These are phyloP conservation scores for Streptopelia turtur DNA, from an alignment of 2,797 vertebrate genomes.

Conservation along the genomic window DNA sequence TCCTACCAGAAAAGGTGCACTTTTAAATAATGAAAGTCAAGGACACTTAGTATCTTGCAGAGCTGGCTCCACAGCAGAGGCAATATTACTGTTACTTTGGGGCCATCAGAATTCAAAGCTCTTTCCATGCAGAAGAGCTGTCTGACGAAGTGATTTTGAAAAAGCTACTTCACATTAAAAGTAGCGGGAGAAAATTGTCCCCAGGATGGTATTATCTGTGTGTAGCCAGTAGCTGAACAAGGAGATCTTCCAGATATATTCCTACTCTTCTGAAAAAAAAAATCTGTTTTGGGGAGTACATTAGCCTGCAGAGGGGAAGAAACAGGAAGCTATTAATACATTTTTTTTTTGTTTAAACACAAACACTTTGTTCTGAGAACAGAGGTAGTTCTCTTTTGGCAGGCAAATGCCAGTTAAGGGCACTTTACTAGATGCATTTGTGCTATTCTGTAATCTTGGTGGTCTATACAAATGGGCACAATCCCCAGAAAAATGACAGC, in stretches of 20 bases:
- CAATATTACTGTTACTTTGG: neutral
- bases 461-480: neutral
- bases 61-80: neutral
- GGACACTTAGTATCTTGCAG: neutral
- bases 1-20: neutral
- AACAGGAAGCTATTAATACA: neutral
- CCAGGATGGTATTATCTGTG: slow-evolving; percentile 17
- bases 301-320: slow-evolving; percentile 40
- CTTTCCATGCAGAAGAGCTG: neutral
- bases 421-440: neutral
- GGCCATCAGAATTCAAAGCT: slow-evolving; percentile 33
- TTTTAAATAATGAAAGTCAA: slow-evolving; percentile 18
- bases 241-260: slow-evolving; percentile 11
- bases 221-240: slow-evolving; percentile 29
- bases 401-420: neutral
- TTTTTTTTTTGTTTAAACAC: slow-evolving; percentile 37
- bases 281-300: slow-evolving; percentile 6
- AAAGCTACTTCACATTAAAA: slow-evolving; percentile 46
- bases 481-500: neutral
- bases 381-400: neutral
- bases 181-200: slow-evolving; percentile 33
- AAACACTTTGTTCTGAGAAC: slow-evolving; percentile 4
- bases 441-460: neutral
- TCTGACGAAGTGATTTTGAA: slow-evolving; percentile 42
- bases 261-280: neutral